Evolutionary conservation across 2,888 invertebrate genomes (phyloP), one percentile per base, ranked within the genome.

Genomic region (Cephus pygmeus): DNA sequence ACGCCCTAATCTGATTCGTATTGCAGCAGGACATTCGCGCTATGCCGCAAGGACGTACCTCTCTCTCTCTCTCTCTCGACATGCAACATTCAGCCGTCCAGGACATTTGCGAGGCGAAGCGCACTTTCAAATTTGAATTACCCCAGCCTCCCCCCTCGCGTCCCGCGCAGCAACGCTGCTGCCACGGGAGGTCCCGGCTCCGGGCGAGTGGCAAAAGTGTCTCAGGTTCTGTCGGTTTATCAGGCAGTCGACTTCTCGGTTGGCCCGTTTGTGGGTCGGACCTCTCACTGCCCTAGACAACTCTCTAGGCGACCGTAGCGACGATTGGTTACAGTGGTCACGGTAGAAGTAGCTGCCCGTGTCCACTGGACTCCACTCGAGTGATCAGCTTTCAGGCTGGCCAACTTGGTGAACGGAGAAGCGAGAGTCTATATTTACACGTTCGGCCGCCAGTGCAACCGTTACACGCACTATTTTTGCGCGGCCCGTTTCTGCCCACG

Each of bases 241-340:
- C 15, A 15, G 40, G 15, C 6, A 40, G 40, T 40, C 15, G 40
- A 15, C 15, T 40, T 15, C 40, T 40, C 40, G 2, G 40, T 40
- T 40, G 40, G 40, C 40, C 69, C 12, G 81, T 81, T 81, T 81
- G 81, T 81, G 83, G 85, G 86, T 87, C 85, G 85, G 80, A 76
- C 86, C 87, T 87, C 87, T 88, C 87, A 86, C 87, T 85, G 85
- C 83, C 84, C 84, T 84, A 83, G 81, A 82, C 84, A 80, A 80
- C 79, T 36, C 69, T 69, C 30, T 6, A 30, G 69, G 33, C 31
- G 33, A 33, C 6, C 15, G 6, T 33, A 4, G 33, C 40, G 73
- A 71, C 69, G 34, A 77, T 12, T 36, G 73, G 36, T 33, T 68
- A 69, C 73, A 31, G 36, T 33, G 73, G 36, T 33, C 36, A 69